Percentiles rank a stretch among this genome's conserved stretches.
These are phyloP conservation scores for Scolopax rusticola DNA, from an alignment of 2,797 vertebrate species.

Conservation along the genomic window DNA sequence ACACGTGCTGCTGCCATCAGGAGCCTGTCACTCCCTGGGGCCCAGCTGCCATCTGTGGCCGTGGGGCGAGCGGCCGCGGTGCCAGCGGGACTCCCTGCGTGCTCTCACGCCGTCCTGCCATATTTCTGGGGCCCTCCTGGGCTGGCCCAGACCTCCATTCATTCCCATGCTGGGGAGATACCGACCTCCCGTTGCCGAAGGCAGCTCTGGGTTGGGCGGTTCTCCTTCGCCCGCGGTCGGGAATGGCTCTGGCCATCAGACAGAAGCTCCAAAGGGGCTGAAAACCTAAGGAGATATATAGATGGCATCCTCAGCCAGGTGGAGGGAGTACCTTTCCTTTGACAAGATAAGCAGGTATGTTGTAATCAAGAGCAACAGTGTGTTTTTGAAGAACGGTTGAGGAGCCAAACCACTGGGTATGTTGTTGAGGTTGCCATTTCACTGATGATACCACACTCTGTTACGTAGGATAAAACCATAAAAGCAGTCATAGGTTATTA, in stretches of 20 bases:
- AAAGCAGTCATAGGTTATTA: neutral
- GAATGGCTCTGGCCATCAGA: neutral
- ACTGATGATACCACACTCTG: neutral
- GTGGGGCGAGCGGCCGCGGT: neutral
- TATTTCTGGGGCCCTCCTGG: neutral
- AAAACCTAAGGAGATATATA: neutral
- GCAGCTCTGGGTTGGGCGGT: neutral
- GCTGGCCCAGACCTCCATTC: neutral
- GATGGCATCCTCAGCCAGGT: neutral
- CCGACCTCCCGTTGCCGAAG: neutral
- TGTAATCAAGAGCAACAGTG: neutral
- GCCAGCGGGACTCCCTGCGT: conserved; percentile 29
- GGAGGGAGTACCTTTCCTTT: conserved; percentile 1
- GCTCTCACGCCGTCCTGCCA: neutral
- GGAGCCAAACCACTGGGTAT: neutral
- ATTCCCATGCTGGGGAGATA: neutral
- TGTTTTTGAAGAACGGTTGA: neutral
- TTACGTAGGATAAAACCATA: neutral
- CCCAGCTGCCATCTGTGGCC: conserved; percentile 48
- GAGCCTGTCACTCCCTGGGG: conserved; percentile 60
- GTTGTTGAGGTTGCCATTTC: neutral
- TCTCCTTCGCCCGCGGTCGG: neutral
- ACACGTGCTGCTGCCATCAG: conserved; percentile 73
- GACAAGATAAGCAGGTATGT: conserved; percentile 34
- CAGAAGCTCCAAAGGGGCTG: neutral